A percentile compares a stretch with the other conserved stretches of the same genome.
These are phyloP conservation scores for Biston betularia DNA, from an alignment of 2,888 invertebrate genomes.

Conservation along the genomic window DNA sequence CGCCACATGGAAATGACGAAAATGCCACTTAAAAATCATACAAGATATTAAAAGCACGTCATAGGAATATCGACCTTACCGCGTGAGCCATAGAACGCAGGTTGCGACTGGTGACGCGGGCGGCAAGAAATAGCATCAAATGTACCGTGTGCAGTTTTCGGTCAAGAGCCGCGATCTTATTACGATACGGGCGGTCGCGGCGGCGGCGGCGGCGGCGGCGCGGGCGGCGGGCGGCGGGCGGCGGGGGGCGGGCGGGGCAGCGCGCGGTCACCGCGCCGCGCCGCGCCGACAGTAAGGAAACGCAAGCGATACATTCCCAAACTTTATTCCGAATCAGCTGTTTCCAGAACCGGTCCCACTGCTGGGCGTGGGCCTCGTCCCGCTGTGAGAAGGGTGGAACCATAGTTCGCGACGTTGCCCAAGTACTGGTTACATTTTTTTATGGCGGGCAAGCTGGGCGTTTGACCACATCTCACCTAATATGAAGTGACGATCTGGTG, in stretches of 20 bases:
- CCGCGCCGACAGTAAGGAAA: not conserved
- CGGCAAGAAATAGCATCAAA: conserved; percentile 34
- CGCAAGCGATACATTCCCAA: no score
- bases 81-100: not conserved
- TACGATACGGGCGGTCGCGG: conserved; percentile 40
- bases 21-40: conserved; percentile 41
- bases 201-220: conserved; percentile 28
- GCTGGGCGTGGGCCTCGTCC: no score
- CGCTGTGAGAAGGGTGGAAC: no score
- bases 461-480: no score
- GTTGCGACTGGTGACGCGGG: conserved; percentile 3
- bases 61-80: not conserved
- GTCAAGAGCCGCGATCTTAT: conserved; percentile 46
- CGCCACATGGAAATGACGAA: conserved; percentile 46
- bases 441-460: no score
- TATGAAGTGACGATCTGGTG: no score
- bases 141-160: conserved; percentile 48
- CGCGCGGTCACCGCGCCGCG: not conserved
- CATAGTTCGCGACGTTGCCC: no score
- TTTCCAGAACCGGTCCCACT: no score
- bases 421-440: no score
- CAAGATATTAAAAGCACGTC: conserved; percentile 3
- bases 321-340: no score
- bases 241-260: conserved; percentile 32
- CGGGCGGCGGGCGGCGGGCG: conserved; percentile 37